Evolutionary conservation across 2,888 invertebrate genomes (phyloP), one percentile per base, ranked within the genome.

Genomic region (Dynastes hyllus): DNA sequence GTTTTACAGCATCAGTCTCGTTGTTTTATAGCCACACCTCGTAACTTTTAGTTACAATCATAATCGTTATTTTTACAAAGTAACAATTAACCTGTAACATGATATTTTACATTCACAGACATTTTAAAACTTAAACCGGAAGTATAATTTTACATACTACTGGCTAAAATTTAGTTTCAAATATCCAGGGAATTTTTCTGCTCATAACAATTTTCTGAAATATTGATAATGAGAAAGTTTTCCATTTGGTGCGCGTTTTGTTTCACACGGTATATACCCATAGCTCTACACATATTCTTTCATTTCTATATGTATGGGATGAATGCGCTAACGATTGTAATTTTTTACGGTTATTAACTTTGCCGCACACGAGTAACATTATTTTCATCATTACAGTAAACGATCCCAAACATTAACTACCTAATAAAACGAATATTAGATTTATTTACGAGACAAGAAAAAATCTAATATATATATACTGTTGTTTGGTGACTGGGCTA

Each of bases 351-450:
- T 63, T 63, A 63, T 32, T 63, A 13, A 2, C 32, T 63, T 2
- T 29, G 63, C 13, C 63, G 29, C 11, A 29, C 63, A 13, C 3
- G 63, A 37, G 11, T 58, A 22, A 8, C 22, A 58, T 58, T 58
- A 58, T 9, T 32, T 63, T 11, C 27, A 9, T 63, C 29, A 63
- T 63, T 32, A 63, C 27, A 63, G 9, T 63, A 63, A 63, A 63
- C 27, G 13, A 63, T 63, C 37, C 32, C 5, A 29, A 63, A 63
- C 45, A 63, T 63, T 32, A 27, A 32, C 29, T 2, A 13, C 63
- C 27, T 63, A 63, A 32, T 29, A 63, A 27, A 3, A 32, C 29
- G 13, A 37, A 13, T 63, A 63, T 32, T 32, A 32, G 13, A 6
- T 29, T 32, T 63, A 63, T 63, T 63, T 63, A 29, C 29, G 11